Evolutionary conservation across 2,888 invertebrate genomes (phyloP), one percentile per base, ranked within the genome.

Genomic region (Ommatoiulus sabulosus): DNA sequence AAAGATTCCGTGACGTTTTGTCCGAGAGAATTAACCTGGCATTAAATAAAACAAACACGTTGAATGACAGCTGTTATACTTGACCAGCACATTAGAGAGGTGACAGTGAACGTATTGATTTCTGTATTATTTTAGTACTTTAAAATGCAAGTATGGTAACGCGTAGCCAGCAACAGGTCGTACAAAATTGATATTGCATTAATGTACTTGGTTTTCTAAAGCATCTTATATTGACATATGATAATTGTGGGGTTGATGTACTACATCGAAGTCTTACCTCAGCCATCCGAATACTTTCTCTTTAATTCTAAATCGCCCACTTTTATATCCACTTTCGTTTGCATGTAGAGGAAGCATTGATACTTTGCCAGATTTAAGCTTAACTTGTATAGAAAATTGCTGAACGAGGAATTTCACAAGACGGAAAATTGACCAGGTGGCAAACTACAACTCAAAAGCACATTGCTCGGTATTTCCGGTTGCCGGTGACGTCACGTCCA

Each of bases 1-100:
- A 98, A 90, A 99, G 94, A 93, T 98, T 98, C 92, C 98, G 95
- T 1, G 98, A 98, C 93, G 97, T 97, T 92, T 95, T 95, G 93
- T 99, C 99, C 0, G 98, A 95, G 93, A 98, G 97, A 91, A 98
- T 97, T 89, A 98, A 93, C 91, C 98, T 89, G 88, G n/a, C 86
- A 89, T 35, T n/a, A 63, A 20, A 6, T n/a, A 63, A n/a, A 63
- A 20, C 63, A 12, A 63, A n/a, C 20, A 35, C 7, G 20, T 1
- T 20, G 20, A 63, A n/a, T 63, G 63, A 63, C 63, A 63, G 63
- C 63, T 63, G 44, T 35, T 43, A 6, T 85, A 15, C 15, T 12
- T 15, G 52, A 17, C 17, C 85, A 1, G 20, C 20, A 7, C 3
- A 85, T 5, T 35, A 43, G 44, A 52, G 12, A 48, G 8, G 3